phyloP scores from a whole-genome alignment of 2,888 invertebrate genomes.

The Itoplectis maculator region DNA sequence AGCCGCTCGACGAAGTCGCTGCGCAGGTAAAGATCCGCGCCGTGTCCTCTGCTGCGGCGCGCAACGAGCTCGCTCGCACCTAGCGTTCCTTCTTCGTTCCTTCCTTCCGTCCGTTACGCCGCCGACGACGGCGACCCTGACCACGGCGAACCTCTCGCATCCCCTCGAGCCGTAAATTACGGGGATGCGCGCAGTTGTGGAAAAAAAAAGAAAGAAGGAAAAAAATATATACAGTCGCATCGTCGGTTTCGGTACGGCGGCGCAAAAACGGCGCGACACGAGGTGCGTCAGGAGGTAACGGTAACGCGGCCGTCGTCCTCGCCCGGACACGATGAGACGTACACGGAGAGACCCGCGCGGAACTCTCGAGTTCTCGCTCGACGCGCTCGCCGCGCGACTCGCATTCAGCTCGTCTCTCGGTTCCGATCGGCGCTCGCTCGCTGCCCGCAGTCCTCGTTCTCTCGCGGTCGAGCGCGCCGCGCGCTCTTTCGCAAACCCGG shows the following conservation, averaged over 20 bases:
- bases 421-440: constrained; percentile 15
- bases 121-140: constrained; percentile 69
- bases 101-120: constrained; percentile 33
- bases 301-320: constrained; percentile 73
- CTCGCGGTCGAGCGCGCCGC: constrained; percentile 27
- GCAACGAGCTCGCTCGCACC: constrained; percentile 23
- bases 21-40: constrained; percentile 66
- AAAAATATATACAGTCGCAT: constrained; percentile 19
- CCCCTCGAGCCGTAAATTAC: constrained; percentile 74
- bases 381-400: constrained; percentile 25
- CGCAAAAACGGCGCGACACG: constrained; percentile 76
- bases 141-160: constrained; percentile 69
- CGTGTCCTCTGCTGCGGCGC: no score
- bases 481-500: constrained; percentile 55
- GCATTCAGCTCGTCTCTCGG: constrained; percentile 38
- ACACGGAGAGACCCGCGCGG: constrained; percentile 38
- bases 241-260: constrained; percentile 62
- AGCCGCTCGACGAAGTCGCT: constrained; percentile 52
- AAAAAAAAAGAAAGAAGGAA: constrained; percentile 67
- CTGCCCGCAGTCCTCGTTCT: constrained; percentile 22
- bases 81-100: no score
- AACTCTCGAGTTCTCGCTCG: constrained; percentile 20
- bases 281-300: constrained; percentile 77
- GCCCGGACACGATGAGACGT: constrained; percentile 56
- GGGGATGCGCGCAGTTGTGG: constrained; percentile 63